Conservation (phyloP, 2,797 vertebrate genomes). For the Ficedula albicollis region DNA sequence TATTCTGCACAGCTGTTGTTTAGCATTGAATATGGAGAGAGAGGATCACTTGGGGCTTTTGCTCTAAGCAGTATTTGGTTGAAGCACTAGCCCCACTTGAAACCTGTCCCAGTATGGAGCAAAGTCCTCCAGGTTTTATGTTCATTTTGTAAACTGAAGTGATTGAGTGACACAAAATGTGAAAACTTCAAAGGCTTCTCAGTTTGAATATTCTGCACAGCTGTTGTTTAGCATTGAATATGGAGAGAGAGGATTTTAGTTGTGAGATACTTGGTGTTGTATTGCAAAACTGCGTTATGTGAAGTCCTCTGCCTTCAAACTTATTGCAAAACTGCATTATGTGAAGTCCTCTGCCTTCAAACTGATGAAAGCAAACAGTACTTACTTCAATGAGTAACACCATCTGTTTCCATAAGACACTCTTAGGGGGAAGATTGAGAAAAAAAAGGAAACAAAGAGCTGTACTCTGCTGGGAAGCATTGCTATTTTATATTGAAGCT, state of each 20-base stretch:
- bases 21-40: background rate
- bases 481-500: background rate
- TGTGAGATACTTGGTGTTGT: slow-evolving; percentile 22
- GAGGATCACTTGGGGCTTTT: background rate
- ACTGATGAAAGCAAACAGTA: background rate
- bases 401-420: slow-evolving; percentile 9
- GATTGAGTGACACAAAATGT: slow-evolving; percentile 1
- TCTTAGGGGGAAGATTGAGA: background rate
- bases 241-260: background rate
- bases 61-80: background rate
- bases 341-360: background rate
- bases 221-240: slow-evolving; percentile 21
- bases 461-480: background rate
- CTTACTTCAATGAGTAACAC: slow-evolving; percentile 5
- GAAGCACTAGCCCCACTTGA: background rate
- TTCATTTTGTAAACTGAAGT: slow-evolving; percentile 11
- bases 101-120: background rate
- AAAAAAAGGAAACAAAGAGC: background rate
- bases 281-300: slow-evolving; percentile 33
- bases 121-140: background rate
- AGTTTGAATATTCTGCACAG: slow-evolving; percentile 34
- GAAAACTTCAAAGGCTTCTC: slow-evolving; percentile 19
- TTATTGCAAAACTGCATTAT: slow-evolving; percentile 38
- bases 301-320: background rate
- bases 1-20: slow-evolving; percentile 46